These are phyloP conservation scores for Hetaerina titia DNA, from an alignment of 2,888 invertebrate genomes.

Conservation along the genomic window DNA sequence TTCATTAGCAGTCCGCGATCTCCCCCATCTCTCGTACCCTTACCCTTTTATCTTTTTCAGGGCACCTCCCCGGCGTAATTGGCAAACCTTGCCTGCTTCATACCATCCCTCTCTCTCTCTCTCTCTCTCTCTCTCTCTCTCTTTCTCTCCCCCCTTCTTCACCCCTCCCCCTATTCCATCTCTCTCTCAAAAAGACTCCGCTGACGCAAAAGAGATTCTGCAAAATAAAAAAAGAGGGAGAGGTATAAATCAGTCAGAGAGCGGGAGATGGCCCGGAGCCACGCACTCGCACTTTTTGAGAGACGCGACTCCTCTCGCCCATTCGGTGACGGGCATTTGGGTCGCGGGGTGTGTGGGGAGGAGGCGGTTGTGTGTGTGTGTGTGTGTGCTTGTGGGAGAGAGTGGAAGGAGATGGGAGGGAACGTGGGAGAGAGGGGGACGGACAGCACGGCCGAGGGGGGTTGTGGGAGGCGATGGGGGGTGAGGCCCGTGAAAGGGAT, in stretches of 20 bases:
- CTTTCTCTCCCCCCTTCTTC: not conserved
- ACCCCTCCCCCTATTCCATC: not conserved
- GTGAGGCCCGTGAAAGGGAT: not conserved
- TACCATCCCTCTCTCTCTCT: not conserved
- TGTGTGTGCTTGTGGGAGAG: not conserved
- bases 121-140: not conserved
- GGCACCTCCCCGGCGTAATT: constrained; percentile 45
- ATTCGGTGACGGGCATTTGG: not conserved
- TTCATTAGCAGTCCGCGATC: constrained; percentile 54
- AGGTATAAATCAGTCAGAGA: not conserved
- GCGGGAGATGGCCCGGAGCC: constrained; percentile 53
- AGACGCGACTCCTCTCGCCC: not conserved
- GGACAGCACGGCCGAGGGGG: no score
- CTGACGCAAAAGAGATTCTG: constrained; percentile 52
- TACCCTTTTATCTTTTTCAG: not conserved
- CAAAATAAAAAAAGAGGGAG: constrained; percentile 20
- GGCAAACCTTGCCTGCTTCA: constrained; percentile 16
- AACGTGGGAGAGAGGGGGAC: not conserved
- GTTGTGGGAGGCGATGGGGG: not conserved
- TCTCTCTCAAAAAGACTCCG: constrained; percentile 34
- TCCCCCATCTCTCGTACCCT: not conserved
- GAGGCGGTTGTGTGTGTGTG: no score
- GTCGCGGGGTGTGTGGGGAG: not conserved
- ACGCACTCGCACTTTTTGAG: constrained; percentile 19
- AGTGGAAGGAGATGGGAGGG: not conserved